phyloP scores from a whole-genome alignment of 2,888 invertebrate genomes.

The Perdita meconis region DNA sequence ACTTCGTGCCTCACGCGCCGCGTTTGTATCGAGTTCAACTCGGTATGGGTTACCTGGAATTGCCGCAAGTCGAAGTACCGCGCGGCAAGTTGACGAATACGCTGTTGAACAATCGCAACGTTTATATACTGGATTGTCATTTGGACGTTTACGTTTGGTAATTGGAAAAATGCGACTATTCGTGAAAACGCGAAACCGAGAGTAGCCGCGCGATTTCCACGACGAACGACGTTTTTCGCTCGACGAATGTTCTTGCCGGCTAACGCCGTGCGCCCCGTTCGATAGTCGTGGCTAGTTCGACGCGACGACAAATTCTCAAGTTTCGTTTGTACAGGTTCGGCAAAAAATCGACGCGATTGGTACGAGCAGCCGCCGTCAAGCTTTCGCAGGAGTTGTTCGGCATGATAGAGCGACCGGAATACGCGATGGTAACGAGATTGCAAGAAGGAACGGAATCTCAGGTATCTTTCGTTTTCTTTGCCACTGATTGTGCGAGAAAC shows the following conservation, averaged over 20 bases:
- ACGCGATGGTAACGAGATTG: slow-evolving; percentile 94
- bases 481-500: no score
- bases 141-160: slow-evolving; percentile 98
- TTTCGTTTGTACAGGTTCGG: slow-evolving; percentile 90
- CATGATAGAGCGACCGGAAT: slow-evolving; percentile 95
- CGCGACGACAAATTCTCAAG: no score
- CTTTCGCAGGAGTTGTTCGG: slow-evolving; percentile 97
- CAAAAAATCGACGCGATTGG: slow-evolving; percentile 97
- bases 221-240: no score
- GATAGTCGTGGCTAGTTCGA: no score
- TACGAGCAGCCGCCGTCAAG: slow-evolving; percentile 98
- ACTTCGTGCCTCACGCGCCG: slow-evolving; percentile 88
- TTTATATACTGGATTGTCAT: slow-evolving; percentile 98
- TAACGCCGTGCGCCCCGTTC: no score
- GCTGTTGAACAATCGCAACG: slow-evolving; percentile 94
- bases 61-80: slow-evolving; percentile 95
- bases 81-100: slow-evolving; percentile 91
- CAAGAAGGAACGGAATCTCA: slow-evolving; percentile 96
- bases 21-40: slow-evolving; percentile 97
- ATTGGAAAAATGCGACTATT: slow-evolving; percentile 75
- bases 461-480: no score
- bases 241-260: no score
- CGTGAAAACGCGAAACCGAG: no score
- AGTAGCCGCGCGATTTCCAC: no score
- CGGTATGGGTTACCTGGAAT: slow-evolving; percentile 99